Base-by-base conservation (phyloP, 2,888 invertebrate genomes). In the Campopleginae sp. region DNA sequence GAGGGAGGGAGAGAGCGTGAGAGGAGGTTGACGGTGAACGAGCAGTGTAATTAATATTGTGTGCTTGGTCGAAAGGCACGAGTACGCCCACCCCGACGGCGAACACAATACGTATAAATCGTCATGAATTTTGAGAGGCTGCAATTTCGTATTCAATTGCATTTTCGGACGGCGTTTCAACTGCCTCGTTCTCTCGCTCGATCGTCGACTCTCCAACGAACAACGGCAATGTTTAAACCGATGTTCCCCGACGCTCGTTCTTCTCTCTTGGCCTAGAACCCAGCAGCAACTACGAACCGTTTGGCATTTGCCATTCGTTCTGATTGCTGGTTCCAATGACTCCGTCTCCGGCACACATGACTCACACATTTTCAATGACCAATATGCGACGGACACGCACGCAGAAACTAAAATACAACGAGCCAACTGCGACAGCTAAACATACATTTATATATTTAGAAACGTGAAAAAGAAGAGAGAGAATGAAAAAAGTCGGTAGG, bases 101-200 rank as follows among this genome's bases (percentile, higher is more conserved):
- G 87, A 89, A 90, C 88, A 91, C 91, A 90, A 90, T 90, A 88
- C 89, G 88, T 88, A 91, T 91, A 91, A 91, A 91, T 91, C 91
- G 91, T 90, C 89, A 91, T 91, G 91, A 91, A 91, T 91, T 91
- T 91, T 91, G 90, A 91, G 90, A 90, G 91, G 88, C 87, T 90
- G 88, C 90, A 91, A 91, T 91, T 90, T 91, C 88, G 87, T 87
- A 90, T 90, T 89, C 88, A 89, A 90, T 90, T 89, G 89, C 89
- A 90, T 90, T 90, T 89, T 88, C 87, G 87, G 78, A 66, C 86
- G 61, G 80, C 70, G 79, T 70, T 83, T 79, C 70, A 48, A 84
- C 61, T 63, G 86, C 78, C 86, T 87, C 85, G 51, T 76, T 79
- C 82, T 66, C n/a, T 46, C 83, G 63, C 42, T 86, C 86, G 75